Conservation (phyloP, 2,888 invertebrate species). For the Chamaedrilus cognettii region DNA sequence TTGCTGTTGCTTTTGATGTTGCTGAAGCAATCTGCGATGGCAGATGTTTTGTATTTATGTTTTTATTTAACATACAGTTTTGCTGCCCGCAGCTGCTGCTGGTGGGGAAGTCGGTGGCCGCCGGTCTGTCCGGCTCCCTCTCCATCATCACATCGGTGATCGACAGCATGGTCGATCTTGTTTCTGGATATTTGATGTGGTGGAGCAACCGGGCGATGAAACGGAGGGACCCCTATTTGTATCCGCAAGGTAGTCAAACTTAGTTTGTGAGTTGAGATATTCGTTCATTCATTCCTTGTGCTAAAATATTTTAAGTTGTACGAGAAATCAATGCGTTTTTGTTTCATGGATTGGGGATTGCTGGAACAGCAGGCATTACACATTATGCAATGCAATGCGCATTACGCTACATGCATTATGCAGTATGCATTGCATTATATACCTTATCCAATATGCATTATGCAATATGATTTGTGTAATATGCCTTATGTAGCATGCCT, state of each 20-base stretch:
- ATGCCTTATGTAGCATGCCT: no score
- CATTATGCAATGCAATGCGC: no score
- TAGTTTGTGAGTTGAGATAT: no score
- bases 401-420: no score
- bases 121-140: constrained; percentile 61
- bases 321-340: no score
- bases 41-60: not conserved
- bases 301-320: no score
- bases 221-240: constrained; percentile 34
- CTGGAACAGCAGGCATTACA: no score
- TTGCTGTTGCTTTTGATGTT: not conserved
- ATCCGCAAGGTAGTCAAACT: constrained; percentile 27
- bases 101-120: constrained; percentile 59
- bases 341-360: no score
- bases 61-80: not conserved
- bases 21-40: not conserved
- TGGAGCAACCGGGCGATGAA: constrained; percentile 58
- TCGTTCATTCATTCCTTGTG: no score
- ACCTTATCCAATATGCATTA: no score
- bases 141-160: constrained; percentile 62
- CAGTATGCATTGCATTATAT: not conserved
- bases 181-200: constrained; percentile 60
- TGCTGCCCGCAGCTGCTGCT: constrained; percentile 51
- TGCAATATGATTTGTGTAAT: no score
- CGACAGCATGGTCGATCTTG: constrained; percentile 61